These are phyloP conservation scores for Falco peregrinus DNA, from an alignment of 2,797 vertebrate genomes.

Conservation along the genomic window DNA sequence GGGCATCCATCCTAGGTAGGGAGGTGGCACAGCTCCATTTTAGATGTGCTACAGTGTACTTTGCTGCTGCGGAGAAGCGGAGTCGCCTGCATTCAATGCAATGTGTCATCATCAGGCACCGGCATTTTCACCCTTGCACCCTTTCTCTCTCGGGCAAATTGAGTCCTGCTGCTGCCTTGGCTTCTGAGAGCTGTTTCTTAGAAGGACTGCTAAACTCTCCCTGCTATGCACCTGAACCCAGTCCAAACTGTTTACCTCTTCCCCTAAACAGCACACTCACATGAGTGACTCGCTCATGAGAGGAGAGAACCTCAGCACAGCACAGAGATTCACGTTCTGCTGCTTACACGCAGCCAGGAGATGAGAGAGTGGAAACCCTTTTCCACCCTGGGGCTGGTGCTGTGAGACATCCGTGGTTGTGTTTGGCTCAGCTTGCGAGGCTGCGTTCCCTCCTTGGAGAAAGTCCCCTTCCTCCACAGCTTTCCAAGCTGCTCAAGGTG, in stretches of 20 bases:
- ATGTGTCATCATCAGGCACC: fast-evolving
- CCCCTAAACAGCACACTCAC: fast-evolving
- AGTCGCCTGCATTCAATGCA: fast-evolving
- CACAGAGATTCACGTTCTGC: background rate
- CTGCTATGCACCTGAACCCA: fast-evolving
- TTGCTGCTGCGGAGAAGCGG: background rate
- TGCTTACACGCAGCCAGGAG: fast-evolving
- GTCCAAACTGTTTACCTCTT: background rate
- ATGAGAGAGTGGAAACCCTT: fast-evolving
- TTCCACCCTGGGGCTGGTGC: fast-evolving
- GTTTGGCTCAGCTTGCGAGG: fast-evolving
- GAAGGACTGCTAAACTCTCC: no score
- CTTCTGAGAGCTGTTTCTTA: background rate
- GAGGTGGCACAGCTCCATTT: background rate
- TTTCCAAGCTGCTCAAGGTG: background rate
- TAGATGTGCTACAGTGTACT: no score
- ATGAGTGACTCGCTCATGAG: fast-evolving
- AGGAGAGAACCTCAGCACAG: background rate
- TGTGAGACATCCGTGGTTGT: fast-evolving
- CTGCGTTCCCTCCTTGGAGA: background rate
- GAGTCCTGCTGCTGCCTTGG: background rate
- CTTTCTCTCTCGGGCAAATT: background rate
- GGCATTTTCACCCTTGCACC: background rate
- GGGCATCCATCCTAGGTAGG: background rate
- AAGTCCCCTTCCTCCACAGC: no score